Percentiles rank a stretch among this genome's conserved stretches.
Conservation (phyloP, 2,888 invertebrate genomes). For the Elegia similella region DNA sequence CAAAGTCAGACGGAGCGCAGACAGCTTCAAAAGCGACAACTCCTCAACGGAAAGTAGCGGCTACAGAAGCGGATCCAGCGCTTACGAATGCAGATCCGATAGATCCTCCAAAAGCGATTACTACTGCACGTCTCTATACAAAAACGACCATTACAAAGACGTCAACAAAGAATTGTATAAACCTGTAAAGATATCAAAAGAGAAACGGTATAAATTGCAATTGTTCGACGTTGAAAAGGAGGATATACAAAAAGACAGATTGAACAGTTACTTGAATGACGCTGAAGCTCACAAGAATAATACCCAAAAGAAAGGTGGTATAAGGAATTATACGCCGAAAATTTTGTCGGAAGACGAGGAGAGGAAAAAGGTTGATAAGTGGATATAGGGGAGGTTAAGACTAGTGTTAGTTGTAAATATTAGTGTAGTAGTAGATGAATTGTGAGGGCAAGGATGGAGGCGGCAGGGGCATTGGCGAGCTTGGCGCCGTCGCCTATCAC, state of each 20-base stretch:
- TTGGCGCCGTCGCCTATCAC: conserved; percentile 84
- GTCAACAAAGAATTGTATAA: conserved; percentile 74
- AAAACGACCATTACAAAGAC: conserved; percentile 76
- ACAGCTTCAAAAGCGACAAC: conserved; percentile 71
- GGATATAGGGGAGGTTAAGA: conserved; percentile 81
- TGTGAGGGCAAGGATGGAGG: conserved; percentile 64
- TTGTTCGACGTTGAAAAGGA: conserved; percentile 65
- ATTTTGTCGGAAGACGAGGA: conserved; percentile 83
- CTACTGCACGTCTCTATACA: conserved; percentile 72
- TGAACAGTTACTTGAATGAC: conserved; percentile 64
- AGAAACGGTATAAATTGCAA: conserved; percentile 70
- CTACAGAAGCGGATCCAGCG: conserved; percentile 71
- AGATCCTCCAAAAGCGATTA: conserved; percentile 67
- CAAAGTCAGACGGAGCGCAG: conserved; percentile 60
- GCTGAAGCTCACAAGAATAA: conserved; percentile 66
- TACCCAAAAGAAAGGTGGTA: conserved; percentile 79
- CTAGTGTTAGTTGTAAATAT: conserved; percentile 74
- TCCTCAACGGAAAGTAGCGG: conserved; percentile 74
- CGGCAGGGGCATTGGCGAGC: conserved; percentile 78
- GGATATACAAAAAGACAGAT: conserved; percentile 55
- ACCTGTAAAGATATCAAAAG: conserved; percentile 75
- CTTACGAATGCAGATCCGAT: conserved; percentile 67
- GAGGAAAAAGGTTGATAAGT: conserved; percentile 81
- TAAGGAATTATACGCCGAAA: conserved; percentile 88
- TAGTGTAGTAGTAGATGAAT: conserved; percentile 70